Evolutionary conservation across 2,797 vertebrate species (phyloP).

Genomic region (Eremophila alpestris): DNA sequence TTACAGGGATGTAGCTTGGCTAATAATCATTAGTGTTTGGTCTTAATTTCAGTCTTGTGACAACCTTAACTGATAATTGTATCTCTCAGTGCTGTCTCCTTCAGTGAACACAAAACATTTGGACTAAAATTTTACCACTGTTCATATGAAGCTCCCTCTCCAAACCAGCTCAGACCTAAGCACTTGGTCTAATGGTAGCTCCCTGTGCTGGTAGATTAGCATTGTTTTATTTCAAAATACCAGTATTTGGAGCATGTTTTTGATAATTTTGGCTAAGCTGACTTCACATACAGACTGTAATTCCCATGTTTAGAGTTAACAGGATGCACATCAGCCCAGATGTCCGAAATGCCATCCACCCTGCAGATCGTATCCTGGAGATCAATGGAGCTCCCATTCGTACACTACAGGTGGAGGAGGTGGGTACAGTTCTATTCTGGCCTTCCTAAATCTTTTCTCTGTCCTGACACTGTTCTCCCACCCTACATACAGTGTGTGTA

Average conservation of each 20-base stretch:
- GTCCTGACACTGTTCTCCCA: neutral
- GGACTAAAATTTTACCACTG: neutral
- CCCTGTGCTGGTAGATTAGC: neutral
- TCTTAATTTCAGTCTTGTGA: neutral
- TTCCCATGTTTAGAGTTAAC: constrained; percentile 81
- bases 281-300: neutral
- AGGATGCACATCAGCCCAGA: constrained; percentile 93
- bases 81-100: neutral
- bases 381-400: constrained; percentile 92
- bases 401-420: constrained; percentile 88
- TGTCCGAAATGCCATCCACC: constrained; percentile 92
- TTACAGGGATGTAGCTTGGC: neutral
- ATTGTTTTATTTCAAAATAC: neutral
- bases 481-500: neutral
- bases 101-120: neutral
- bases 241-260: neutral
- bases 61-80: neutral
- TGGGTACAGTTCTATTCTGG: constrained; percentile 51
- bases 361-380: constrained; percentile 94
- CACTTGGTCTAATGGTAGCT: neutral
- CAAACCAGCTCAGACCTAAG: neutral
- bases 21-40: neutral
- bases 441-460: neutral
- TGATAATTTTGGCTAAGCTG: neutral
- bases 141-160: neutral